These are phyloP conservation scores for Allophyes oxyacanthae DNA, from an alignment of 2,888 invertebrate genomes.

Conservation along the genomic window DNA sequence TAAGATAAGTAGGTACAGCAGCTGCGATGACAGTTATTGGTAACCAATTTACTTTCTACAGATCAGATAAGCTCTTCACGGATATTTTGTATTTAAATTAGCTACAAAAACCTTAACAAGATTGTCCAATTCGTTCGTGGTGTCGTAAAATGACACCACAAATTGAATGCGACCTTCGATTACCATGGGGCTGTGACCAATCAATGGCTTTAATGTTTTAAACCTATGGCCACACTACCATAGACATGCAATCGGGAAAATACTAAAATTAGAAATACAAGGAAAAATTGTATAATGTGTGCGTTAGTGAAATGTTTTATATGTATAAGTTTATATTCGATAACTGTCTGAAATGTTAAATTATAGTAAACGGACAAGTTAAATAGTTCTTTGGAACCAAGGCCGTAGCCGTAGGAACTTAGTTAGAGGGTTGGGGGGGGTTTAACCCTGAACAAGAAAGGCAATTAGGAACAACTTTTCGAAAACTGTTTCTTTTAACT, in stretches of 20 bases:
- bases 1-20: not conserved
- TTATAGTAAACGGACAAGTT: no score
- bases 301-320: not conserved
- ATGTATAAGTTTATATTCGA: no score
- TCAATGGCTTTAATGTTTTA: slow-evolving; percentile 19
- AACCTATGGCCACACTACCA: slow-evolving; percentile 6
- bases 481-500: no score
- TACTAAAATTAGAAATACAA: slow-evolving; percentile 45
- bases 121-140: slow-evolving; percentile 33
- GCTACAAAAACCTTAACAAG: slow-evolving; percentile 31
- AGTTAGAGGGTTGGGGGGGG: no score
- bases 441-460: no score
- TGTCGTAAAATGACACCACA: slow-evolving; percentile 31
- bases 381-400: no score
- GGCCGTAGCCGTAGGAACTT: no score
- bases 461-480: no score
- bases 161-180: slow-evolving; percentile 44
- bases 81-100: slow-evolving; percentile 43
- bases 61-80: slow-evolving; percentile 13
- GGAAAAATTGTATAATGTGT: slow-evolving; percentile 19
- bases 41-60: slow-evolving; percentile 39
- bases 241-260: slow-evolving; percentile 9
- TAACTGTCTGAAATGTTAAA: no score
- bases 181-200: slow-evolving; percentile 35
- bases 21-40: slow-evolving; percentile 22